A percentile compares a stretch with the other conserved stretches of the same genome.
Conservation (phyloP, 2,113 vertebrate species). For the Nannobrachium achirus region DNA sequence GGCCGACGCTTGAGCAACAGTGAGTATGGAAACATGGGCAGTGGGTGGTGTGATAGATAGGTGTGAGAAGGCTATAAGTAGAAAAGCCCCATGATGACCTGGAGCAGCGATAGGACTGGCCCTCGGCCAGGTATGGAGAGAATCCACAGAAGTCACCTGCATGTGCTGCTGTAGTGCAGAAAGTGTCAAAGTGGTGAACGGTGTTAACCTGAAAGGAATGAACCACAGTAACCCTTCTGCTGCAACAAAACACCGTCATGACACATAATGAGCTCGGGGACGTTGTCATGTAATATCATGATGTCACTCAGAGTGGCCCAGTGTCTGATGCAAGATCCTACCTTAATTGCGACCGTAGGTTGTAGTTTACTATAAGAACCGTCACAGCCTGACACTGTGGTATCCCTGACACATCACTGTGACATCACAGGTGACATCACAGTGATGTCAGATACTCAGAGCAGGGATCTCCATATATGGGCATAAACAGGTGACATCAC, state of each 20-base stretch:
- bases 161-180: not conserved
- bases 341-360: no score
- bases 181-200: not conserved
- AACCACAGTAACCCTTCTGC: not conserved
- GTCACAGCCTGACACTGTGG: no score
- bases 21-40: not conserved
- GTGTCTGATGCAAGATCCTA: not conserved
- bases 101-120: not conserved
- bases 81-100: not conserved
- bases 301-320: not conserved
- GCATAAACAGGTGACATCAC: no score
- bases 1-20: not conserved
- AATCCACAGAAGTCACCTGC: conserved; percentile 30
- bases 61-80: conserved; percentile 22
- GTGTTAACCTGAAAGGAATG: conserved; percentile 1
- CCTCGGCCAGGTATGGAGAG: conserved; percentile 1
- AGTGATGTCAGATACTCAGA: no score
- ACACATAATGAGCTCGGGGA: not conserved
- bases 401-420: no score
- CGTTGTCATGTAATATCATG: not conserved
- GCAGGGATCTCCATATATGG: no score
- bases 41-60: not conserved
- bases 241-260: not conserved
- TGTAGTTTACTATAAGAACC: no score
- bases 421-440: no score